These are phyloP conservation scores for Clarias laeviceps DNA, from an alignment of 2,797 vertebrate species.

Conservation along the genomic window DNA sequence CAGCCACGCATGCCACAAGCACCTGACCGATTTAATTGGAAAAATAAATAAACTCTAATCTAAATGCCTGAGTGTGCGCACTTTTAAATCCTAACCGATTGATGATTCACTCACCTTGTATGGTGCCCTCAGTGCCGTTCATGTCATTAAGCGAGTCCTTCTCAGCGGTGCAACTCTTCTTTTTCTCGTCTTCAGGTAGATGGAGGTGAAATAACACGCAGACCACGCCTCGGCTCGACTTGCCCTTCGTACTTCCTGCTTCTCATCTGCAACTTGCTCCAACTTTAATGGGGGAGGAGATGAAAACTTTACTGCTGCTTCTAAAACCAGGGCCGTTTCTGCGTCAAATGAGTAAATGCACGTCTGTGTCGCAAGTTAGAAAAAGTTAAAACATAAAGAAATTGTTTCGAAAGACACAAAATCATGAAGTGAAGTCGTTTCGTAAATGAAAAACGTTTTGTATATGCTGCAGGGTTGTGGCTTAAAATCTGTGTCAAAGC, in stretches of 20 bases:
- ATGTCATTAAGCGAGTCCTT: conserved; percentile 17
- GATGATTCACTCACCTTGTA: conserved; percentile 47
- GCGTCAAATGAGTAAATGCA: background rate
- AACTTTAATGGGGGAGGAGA: conserved; percentile 24
- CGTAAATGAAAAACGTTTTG: no score
- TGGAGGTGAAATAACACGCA: conserved; percentile 9
- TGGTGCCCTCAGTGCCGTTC: background rate
- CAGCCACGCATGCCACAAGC: background rate
- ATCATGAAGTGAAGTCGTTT: background rate
- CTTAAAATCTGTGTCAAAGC: background rate
- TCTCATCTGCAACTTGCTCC: conserved; percentile 5
- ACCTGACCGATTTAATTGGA: background rate
- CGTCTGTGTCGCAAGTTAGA: background rate
- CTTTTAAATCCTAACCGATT: background rate
- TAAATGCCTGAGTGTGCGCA: background rate
- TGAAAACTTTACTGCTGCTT: background rate
- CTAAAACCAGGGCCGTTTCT: background rate
- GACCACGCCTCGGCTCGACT: conserved; percentile 44
- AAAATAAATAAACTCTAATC: background rate
- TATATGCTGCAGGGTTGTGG: background rate
- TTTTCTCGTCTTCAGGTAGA: conserved; percentile 43
- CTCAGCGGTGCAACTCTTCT: conserved; percentile 7
- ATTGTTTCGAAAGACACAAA: background rate
- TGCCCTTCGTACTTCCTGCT: conserved; percentile 37
- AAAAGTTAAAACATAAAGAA: background rate